Base-by-base conservation (phyloP, 2,113 vertebrate genomes). In the Centrocercus urophasianus region DNA sequence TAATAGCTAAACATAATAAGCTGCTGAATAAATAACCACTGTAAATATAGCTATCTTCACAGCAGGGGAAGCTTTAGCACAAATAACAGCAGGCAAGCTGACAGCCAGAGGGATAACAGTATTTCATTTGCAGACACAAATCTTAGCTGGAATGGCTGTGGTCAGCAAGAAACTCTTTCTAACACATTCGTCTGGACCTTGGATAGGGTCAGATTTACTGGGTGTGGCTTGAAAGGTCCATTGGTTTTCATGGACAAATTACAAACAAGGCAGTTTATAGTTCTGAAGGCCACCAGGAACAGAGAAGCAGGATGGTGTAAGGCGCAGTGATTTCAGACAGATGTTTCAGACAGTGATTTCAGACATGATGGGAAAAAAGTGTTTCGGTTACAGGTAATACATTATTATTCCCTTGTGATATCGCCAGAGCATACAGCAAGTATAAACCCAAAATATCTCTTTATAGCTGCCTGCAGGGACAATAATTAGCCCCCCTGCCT, bases 11-110 rank as follows among this genome's bases (percentile, higher is more conserved):
- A 83, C 48, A 75, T 86, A 88, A 75, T 81, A 75, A 20, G 24
- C n/a, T 81, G 47, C 79, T 90, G 85, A 69, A 93, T 93, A 95
- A 95, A 78, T 81, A 95, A 65, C 52, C 79, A 48, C 70, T 65
- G 69, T 86, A 96, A 93, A 95, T 88, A 95, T 64, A 97, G 88
- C 83, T 89, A 75, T 86, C 91, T 93, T 95, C 94, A 86, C 83
- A 95, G 88, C 69, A 86, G 72, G 72, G 73, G 73, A 93, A 91
- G 89, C 30, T 66, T 95, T 59, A 89, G 80, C 65, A 90, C 76
- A 65, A 71, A 71, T 48, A 95, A 74, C 75, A 95, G 87, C 88
- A 90, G 82, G 85, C 72, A 65, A 93, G 69, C 61, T 95, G 88
- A 91, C 93, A 94, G 92, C 69, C 88, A 81, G 74, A 77, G 61